Evolutionary conservation across 2,797 vertebrate genomes (phyloP).

Genomic region (Macropus fuliginosus): DNA sequence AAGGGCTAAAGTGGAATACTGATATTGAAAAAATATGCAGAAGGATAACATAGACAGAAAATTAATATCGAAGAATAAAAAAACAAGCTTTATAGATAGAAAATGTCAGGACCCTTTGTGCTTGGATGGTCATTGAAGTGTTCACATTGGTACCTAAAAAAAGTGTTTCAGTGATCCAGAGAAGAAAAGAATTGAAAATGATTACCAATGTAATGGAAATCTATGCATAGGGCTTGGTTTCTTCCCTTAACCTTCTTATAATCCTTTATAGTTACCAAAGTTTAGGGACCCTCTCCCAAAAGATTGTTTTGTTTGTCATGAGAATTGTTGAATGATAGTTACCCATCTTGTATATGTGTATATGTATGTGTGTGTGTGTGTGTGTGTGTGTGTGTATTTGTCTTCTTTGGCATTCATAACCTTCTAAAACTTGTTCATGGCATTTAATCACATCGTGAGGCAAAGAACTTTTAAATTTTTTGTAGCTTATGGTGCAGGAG

Average conservation of each 20-base stretch:
- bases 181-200: background rate
- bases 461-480: conserved; percentile 46
- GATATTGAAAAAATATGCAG: conserved; percentile 71
- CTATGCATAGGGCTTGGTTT: background rate
- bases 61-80: conserved; percentile 56
- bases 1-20: conserved; percentile 62
- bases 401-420: conserved; percentile 40
- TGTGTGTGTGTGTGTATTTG: background rate
- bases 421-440: conserved; percentile 1
- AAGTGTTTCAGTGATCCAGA: background rate
- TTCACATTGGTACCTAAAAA: conserved; percentile 46
- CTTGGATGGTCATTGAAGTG: background rate
- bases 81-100: background rate
- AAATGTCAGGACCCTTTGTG: background rate
- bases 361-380: background rate
- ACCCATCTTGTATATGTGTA: background rate
- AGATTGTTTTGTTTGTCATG: background rate
- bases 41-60: conserved; percentile 68
- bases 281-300: background rate
- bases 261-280: background rate
- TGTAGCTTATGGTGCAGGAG: conserved; percentile 32
- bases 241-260: background rate
- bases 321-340: background rate
- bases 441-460: conserved; percentile 53
- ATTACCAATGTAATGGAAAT: background rate